Base-by-base conservation (phyloP, 2,888 invertebrate genomes). In the Volucella zonaria region DNA sequence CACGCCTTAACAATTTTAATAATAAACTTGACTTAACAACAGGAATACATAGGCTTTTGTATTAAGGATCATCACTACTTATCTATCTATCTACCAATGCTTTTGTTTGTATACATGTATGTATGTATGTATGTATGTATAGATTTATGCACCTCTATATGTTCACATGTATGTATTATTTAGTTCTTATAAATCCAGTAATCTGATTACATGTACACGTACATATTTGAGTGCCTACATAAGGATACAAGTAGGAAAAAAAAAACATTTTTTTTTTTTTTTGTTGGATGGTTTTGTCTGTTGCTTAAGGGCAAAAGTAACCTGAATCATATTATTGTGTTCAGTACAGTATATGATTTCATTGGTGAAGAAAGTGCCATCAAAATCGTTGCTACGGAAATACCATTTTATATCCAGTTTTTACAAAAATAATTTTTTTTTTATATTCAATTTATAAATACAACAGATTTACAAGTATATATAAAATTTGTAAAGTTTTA, bases 261-360 rank as follows among this genome's bases (percentile, higher is more conserved):
- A 66, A 76, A 40, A 51, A 23, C 3, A 18, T n/a, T n/a, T n/a
- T n/a, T n/a, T 70, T 75, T 64, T 76, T 56, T 45, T 61, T 56
- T 70, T 79, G 79, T 79, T 67, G 73, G 79, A 52, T 70, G 45
- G 45, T 79, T 82, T 79, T 82, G 79, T 82, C 79, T 74, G 74
- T 75, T 59, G 79, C 68, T 70, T 83, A 79, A 82, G 82, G 82
- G 82, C 82, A 83, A 83, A 79, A 83, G 82, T 79, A 79, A 74
- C 74, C 66, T 79, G 82, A 79, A 79, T 82, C 79, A 56, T 64
- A 70, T 73, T 78, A 78, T 68, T 68, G 58, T 82, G 82, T 79
- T 75, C 82, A 83, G 82, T 83, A 79, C 82, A 83, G 82, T 83
- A 79, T 79, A 83, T 79, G 79, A 79, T 66, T 47, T 70, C 79